phyloP scores from a whole-genome alignment of 2,797 vertebrate genomes.

The Ataeniobius toweri region DNA sequence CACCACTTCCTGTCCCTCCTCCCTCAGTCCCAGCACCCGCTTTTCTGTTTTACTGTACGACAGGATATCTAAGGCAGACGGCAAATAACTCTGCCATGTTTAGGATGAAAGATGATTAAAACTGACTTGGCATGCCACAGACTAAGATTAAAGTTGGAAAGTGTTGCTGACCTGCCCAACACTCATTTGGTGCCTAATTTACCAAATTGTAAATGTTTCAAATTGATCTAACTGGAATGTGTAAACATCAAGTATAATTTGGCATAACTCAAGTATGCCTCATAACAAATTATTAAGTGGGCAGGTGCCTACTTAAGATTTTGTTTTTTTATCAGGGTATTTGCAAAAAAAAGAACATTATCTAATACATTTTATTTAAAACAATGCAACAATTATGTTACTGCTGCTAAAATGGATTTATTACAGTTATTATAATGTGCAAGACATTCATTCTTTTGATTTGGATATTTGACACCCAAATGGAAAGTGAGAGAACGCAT shows the following conservation, averaged over 20 bases:
- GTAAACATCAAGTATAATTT: neutral
- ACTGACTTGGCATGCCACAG: neutral
- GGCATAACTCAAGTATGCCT: neutral
- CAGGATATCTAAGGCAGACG: constrained; percentile 19
- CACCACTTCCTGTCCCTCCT: constrained; percentile 19
- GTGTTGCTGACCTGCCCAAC: neutral
- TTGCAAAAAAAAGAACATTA: neutral
- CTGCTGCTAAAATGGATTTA: neutral
- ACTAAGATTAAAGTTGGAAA: constrained; percentile 9
- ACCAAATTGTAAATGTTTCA: neutral
- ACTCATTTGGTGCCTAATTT: neutral
- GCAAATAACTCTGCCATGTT: constrained; percentile 17
- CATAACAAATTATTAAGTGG: neutral
- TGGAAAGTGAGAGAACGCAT: neutral
- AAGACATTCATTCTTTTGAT: neutral
- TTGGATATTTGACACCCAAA: neutral
- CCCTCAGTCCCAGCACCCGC: constrained; percentile 17
- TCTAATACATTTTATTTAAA: neutral
- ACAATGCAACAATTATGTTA: neutral
- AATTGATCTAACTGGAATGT: neutral
- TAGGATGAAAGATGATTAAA: constrained; percentile 21
- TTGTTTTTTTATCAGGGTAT: neutral
- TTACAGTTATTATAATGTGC: neutral
- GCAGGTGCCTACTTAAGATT: neutral
- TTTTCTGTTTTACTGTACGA: constrained; percentile 18